These are phyloP conservation scores for Tarsius wallacei DNA, from an alignment of 2,797 vertebrate species.

Conservation along the genomic window DNA sequence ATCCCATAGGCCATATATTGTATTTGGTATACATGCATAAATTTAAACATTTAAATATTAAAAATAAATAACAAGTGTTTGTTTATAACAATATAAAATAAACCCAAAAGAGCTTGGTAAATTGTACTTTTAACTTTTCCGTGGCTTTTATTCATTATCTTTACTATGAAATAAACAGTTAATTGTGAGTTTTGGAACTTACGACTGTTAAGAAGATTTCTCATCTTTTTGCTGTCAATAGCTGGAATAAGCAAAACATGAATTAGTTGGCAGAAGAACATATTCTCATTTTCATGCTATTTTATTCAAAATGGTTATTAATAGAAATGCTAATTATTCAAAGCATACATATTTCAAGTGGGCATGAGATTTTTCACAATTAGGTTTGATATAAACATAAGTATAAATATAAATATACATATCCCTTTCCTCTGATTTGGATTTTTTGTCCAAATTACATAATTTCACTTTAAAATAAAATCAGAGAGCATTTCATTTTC, in stretches of 20 bases:
- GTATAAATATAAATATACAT: neutral
- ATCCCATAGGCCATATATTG: neutral
- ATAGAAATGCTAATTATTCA: neutral
- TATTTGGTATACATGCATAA: constrained; percentile 12
- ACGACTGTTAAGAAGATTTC: constrained; percentile 84
- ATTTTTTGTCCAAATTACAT: constrained; percentile 25
- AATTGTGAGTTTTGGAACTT: constrained; percentile 72
- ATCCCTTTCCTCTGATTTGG: neutral
- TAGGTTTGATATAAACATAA: neutral
- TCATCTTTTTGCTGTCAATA: constrained; percentile 82
- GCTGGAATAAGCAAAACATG: constrained; percentile 70
- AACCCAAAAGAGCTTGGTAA: neutral
- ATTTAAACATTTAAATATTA: constrained; percentile 34
- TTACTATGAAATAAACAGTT: constrained; percentile 26
- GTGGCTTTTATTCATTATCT: constrained; percentile 31
- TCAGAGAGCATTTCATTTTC: constrained; percentile 9
- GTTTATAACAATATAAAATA: constrained; percentile 18
- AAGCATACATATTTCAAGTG: constrained; percentile 37
- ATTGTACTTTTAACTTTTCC: constrained; percentile 12
- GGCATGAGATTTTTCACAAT: neutral
- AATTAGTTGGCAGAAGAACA: constrained; percentile 52
- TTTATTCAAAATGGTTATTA: neutral
- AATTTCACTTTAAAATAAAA: constrained; percentile 62
- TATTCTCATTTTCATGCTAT: constrained; percentile 12
- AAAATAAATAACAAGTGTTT: neutral